Base-by-base conservation (phyloP, 2,797 vertebrate genomes). In the Enteromius trimaculatus region DNA sequence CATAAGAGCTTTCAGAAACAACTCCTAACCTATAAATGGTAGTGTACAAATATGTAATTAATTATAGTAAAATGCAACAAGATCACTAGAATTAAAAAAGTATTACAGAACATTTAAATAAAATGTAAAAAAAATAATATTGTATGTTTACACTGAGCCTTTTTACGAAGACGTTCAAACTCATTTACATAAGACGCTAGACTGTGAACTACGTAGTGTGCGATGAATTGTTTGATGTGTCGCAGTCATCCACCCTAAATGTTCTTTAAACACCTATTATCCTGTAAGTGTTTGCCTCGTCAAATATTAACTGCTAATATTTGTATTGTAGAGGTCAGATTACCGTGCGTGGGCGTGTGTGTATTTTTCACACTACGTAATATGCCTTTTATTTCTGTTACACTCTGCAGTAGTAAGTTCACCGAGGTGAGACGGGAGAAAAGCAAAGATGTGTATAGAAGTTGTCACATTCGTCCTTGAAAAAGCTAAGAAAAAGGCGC, bases 291-390 rank as follows among this genome's bases (percentile, higher is more conserved):
- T 70, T 71, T 44, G 26, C 37, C 42, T n/a, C 2, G 1, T 49
- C 53, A 81, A 74, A 81, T 74, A 51, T 72, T 64, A 10, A 8
- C 58, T 34, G 55, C 44, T 74, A 74, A 39, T 65, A 23, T 81
- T 72, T 64, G 80, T 7, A 8, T 64, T 71, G 26, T 64, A 74
- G 58, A 74, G 55, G 69, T 81, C 80, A 51, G 77, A 79, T 66
- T 79, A 79, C 19, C 17, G 42, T 66, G 77, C 65, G 77, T 79
- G 60, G 26, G 34, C 42, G 34, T 69, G 64, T 34, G 29, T 51
- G 42, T 66, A 9, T 55, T 53, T 75, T 53, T 75, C 69, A 6
- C 14, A 21, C 23, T 51, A 29, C 1, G 3, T 51, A 49, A 72
- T 19, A 31, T 19, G 65, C 19, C 19, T 31, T 66, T 47, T 31